Conservation (phyloP, 1,140 invertebrate genomes). For the Heliconius hermathena region DNA sequence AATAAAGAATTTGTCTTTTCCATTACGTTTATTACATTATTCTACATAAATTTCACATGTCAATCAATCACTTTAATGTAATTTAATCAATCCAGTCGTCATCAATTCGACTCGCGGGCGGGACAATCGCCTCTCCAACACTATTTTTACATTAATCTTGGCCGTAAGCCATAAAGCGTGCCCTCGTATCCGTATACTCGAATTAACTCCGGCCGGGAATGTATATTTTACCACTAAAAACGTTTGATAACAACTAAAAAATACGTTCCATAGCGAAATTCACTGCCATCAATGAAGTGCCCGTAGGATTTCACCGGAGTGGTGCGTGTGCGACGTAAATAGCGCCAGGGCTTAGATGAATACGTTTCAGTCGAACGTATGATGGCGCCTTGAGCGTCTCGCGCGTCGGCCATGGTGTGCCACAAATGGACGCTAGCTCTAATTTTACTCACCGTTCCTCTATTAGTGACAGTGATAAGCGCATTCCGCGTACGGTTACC, state of each 20-base stretch:
- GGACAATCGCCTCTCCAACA: slow-evolving; percentile 72
- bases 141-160: slow-evolving; percentile 78
- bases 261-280: slow-evolving; percentile 50
- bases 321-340: slow-evolving; percentile 62
- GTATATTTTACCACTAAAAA: slow-evolving; percentile 64
- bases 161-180: slow-evolving; percentile 68
- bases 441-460: slow-evolving; percentile 70
- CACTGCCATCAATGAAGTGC: slow-evolving; percentile 61
- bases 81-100: slow-evolving; percentile 65
- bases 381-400: slow-evolving; percentile 73
- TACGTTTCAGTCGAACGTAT: slow-evolving; percentile 63
- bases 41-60: slow-evolving; percentile 9
- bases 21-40: neutral
- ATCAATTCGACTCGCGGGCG: slow-evolving; percentile 57
- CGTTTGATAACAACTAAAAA: slow-evolving; percentile 47
- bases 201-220: slow-evolving; percentile 66
- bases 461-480: slow-evolving; percentile 75
- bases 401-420: slow-evolving; percentile 72
- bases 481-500: slow-evolving; percentile 77
- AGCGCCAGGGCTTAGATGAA: slow-evolving; percentile 56
- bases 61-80: slow-evolving; percentile 43
- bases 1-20: neutral
- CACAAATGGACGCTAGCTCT: slow-evolving; percentile 72
- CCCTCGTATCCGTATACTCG: slow-evolving; percentile 66
- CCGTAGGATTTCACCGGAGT: slow-evolving; percentile 54